These are phyloP conservation scores for Anthopleura xanthogrammica DNA, from an alignment of 92 coral and sea anemone genomes.

Conservation along the genomic window DNA sequence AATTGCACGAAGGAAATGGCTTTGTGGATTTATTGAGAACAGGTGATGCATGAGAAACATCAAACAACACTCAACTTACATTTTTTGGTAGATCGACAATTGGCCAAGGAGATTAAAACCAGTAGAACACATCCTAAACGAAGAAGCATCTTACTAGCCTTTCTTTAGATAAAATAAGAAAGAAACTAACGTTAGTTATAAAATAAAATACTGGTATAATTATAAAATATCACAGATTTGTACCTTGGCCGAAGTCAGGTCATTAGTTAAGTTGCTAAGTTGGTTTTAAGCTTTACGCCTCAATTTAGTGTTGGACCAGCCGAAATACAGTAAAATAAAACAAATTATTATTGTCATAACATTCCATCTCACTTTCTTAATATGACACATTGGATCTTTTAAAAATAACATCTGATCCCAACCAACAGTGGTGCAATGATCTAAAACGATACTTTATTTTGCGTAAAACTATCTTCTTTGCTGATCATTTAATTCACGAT, in stretches of 20 bases:
- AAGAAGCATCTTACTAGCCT: constrained; percentile 48
- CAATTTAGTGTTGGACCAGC: constrained; percentile 12
- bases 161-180: constrained; percentile 16
- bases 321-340: constrained; percentile 1
- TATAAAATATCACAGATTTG: neutral
- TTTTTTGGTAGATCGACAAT: constrained; percentile 33
- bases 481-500: neutral
- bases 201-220: neutral
- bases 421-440: neutral
- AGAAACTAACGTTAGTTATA: neutral
- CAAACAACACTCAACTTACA: constrained; percentile 15
- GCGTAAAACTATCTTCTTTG: neutral
- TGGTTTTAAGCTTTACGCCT: neutral
- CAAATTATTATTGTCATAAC: constrained; percentile 36
- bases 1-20: neutral
- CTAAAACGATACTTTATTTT: neutral
- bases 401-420: constrained; percentile 14
- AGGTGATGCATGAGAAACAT: constrained; percentile 10
- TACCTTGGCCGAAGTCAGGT: constrained; percentile 26
- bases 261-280: constrained; percentile 18
- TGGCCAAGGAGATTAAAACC: constrained; percentile 41
- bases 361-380: constrained; percentile 35
- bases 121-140: constrained; percentile 44
- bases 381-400: constrained; percentile 25
- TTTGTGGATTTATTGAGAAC: neutral